Conservation (phyloP, 2,888 invertebrate genomes). For the Pristionchus fissidentatus region DNA sequence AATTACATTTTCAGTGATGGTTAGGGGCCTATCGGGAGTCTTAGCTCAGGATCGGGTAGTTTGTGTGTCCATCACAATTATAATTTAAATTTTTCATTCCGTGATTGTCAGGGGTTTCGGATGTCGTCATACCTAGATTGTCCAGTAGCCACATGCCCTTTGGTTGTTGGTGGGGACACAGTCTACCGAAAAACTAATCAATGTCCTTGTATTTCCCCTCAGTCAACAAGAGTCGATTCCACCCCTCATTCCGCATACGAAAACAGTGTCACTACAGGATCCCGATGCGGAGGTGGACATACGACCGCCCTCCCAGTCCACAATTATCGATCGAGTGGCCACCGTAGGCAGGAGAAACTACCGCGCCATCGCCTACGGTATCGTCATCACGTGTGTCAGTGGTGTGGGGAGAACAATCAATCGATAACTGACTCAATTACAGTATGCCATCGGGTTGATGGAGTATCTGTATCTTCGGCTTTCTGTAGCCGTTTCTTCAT, state of each 20-base stretch:
- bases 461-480: slow-evolving; percentile 71
- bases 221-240: no score
- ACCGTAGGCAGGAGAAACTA: slow-evolving; percentile 58
- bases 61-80: no score
- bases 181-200: no score
- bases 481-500: slow-evolving; percentile 29
- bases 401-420: no score
- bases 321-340: slow-evolving; percentile 43
- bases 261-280: slow-evolving; percentile 47
- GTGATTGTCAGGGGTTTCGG: no score
- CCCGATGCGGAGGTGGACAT: slow-evolving; percentile 44
- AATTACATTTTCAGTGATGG: background rate
- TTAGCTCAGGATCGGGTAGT: no score
- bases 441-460: slow-evolving; percentile 70
- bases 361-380: slow-evolving; percentile 66
- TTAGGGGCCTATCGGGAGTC: background rate
- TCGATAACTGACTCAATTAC: slow-evolving; percentile 49
- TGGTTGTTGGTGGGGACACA: no score
- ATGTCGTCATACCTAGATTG: no score
- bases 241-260: background rate
- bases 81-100: no score
- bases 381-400: slow-evolving; percentile 58
- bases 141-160: no score
- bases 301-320: slow-evolving; percentile 7
- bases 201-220: no score